Evolutionary conservation across 2,888 invertebrate species (phyloP).

Genomic region (Ichneumoninae sp.): DNA sequence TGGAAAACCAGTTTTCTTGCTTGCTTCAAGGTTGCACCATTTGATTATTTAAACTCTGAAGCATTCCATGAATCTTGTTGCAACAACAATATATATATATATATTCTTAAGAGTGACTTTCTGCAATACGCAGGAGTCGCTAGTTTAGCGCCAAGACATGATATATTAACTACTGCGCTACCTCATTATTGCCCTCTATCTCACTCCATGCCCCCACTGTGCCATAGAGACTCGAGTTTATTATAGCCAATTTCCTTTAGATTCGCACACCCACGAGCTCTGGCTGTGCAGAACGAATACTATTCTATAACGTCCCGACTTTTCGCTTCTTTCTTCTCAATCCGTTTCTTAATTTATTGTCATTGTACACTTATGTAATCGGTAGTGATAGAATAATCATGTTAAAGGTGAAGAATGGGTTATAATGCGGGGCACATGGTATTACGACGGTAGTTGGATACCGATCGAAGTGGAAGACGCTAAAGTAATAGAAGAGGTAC

Average conservation of each 20-base stretch:
- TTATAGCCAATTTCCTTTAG: constrained; percentile 78
- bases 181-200: constrained; percentile 29
- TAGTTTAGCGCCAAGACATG: constrained; percentile 33
- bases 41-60: constrained; percentile 1
- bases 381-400: background rate
- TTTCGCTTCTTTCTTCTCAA: background rate
- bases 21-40: background rate
- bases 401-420: constrained; percentile 86
- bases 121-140: constrained; percentile 44
- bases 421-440: constrained; percentile 88
- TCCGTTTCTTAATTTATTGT: background rate
- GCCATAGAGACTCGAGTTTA: constrained; percentile 77
- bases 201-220: constrained; percentile 62
- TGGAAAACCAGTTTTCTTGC: background rate
- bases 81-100: constrained; percentile 17
- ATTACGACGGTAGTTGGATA: constrained; percentile 88
- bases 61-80: constrained; percentile 12
- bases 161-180: constrained; percentile 39
- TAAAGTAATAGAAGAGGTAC: constrained; percentile 87
- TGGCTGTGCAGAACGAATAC: constrained; percentile 38
- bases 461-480: constrained; percentile 87
- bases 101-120: constrained; percentile 12
- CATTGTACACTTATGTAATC: background rate
- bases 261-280: constrained; percentile 64
- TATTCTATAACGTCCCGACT: background rate